Base-by-base conservation (phyloP, 2,888 invertebrate genomes). In the Tryphoninae sp. region DNA sequence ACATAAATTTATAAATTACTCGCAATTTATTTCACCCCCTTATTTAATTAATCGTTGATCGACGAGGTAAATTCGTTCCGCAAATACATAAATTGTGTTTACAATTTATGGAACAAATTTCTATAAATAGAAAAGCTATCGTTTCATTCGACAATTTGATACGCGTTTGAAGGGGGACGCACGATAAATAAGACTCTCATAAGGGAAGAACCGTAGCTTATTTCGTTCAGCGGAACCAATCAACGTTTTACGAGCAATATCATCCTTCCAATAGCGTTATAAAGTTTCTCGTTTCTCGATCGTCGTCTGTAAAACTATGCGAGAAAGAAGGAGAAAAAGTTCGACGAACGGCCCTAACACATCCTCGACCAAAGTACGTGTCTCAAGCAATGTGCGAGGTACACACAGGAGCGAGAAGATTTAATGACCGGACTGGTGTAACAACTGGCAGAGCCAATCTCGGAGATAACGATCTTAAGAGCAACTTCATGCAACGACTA, bases 391-490 rank as follows among this genome's bases (percentile, higher is more conserved):
- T 22, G 74, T 55, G 64, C 74, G 33, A 49, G 23, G 64, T 65
- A 45, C 51, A 51, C 13, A 26, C 74, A 71, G 72, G 16, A 81
- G 74, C 81, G 81, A 82, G 81, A 83, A 81, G 84, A 82, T 82
- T 80, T 86, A 87, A 88, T 83, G 86, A 87, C 84, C 84, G 82
- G 80, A 80, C 68, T 83, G 83, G 74, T 33, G 26, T 84, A 88
- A 86, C 87, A 88, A 88, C 87, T 87, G 86, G 83, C 86, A 79
- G 84, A 85, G 86, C 84, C 84, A 83, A 82, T 80, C 84, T 82
- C 80, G 78, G 76, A 83, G 87, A 88, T 88, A 88, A 84, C 83
- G 81, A 88, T 88, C 88, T 86, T 75, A 85, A 86, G 83, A 85
- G 85, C 86, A 64, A 77, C 81, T 78, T 53, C 59, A 62, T 67